Conservation (phyloP, 1,140 invertebrate genomes). For the Papilio polyxenes region DNA sequence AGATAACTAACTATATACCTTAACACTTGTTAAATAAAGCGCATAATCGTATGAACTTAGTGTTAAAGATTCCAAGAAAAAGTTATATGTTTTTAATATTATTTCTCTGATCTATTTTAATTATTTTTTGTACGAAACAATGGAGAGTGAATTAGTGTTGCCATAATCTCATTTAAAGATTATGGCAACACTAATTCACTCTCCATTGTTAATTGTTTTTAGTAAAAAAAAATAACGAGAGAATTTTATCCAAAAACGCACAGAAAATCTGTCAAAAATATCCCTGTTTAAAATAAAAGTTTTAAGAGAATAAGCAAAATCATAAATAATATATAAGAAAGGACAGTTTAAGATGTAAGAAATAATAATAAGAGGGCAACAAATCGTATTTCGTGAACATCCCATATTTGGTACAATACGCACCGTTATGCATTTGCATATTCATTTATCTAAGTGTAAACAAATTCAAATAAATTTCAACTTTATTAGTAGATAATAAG, state of each 20-base stretch:
- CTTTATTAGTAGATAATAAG: conserved; percentile 39
- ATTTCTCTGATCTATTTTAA: not conserved
- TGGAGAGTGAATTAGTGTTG: too few species aligned
- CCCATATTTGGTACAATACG: conserved; percentile 58
- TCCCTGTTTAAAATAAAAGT: not conserved
- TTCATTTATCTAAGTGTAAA: conserved; percentile 38
- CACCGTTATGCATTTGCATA: conserved; percentile 61
- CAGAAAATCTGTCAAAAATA: too few species aligned
- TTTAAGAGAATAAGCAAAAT: not conserved
- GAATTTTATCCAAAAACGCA: too few species aligned
- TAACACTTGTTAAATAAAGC: not conserved
- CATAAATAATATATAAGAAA: not conserved
- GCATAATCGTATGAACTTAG: not conserved
- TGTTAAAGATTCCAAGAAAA: not conserved
- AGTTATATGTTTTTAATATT: not conserved
- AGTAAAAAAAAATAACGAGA: too few species aligned
- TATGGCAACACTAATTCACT: too few species aligned
- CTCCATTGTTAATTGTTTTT: too few species aligned
- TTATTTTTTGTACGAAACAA: not conserved
- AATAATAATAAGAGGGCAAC: conserved; percentile 56
- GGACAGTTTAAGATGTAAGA: conserved; percentile 16
- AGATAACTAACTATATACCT: not conserved
- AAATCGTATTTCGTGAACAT: conserved; percentile 63
- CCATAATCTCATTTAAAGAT: too few species aligned
- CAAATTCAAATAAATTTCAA: conserved; percentile 47